phyloP scores from a whole-genome alignment of 2,113 vertebrate genomes.

The Bungarus multicinctus region DNA sequence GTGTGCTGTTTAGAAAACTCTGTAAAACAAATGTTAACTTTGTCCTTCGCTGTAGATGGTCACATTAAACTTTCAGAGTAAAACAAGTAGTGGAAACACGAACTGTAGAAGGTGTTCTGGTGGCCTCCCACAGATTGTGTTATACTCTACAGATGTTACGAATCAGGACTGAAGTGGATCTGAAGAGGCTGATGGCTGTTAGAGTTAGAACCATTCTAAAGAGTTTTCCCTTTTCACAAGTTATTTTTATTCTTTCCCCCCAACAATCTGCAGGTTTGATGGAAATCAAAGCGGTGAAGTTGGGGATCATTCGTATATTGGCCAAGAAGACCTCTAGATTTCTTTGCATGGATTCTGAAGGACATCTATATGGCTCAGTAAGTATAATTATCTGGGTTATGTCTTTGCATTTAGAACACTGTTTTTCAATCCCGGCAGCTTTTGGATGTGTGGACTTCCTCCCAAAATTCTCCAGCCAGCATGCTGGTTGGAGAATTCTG shows the following conservation, averaged over 20 bases:
- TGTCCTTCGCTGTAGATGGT: background rate
- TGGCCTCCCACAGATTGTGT: background rate
- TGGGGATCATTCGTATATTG: conserved; percentile 29
- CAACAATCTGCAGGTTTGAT: conserved; percentile 33
- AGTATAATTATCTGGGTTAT: background rate
- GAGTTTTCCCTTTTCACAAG: background rate
- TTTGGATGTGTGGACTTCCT: background rate
- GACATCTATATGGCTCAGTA: conserved; percentile 44
- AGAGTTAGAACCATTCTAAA: background rate
- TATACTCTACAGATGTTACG: background rate
- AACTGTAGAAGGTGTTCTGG: background rate
- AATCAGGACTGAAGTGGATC: no score
- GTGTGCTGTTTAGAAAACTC: background rate
- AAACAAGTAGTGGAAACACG: background rate
- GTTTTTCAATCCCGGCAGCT: background rate
- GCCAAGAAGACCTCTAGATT: conserved; percentile 19
- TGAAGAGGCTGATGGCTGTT: background rate
- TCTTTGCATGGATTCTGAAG: conserved; percentile 45
- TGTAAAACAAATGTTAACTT: background rate
- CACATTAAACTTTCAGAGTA: background rate
- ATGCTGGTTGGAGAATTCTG: background rate
- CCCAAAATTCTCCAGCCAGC: background rate
- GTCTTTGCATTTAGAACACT: background rate
- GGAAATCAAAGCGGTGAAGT: conserved; percentile 53
- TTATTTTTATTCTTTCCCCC: background rate